Evolutionary conservation across 2,113 vertebrate species (phyloP), one percentile per base, ranked within the genome.

Genomic region (Scortum barcoo): DNA sequence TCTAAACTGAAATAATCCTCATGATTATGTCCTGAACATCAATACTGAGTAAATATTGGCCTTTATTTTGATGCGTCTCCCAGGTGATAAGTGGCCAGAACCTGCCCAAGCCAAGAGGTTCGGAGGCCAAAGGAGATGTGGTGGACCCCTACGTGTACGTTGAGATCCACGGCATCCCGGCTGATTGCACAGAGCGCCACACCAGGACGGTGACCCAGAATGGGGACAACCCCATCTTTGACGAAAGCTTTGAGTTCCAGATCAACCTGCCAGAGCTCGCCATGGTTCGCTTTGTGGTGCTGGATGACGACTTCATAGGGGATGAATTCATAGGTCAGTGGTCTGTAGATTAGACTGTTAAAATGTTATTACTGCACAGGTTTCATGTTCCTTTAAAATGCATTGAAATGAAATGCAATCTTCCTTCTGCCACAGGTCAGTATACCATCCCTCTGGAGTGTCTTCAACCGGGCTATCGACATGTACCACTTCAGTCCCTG

Each of bases 191-290:
- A 0, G 98, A 98, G 77, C 97, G 96, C 85, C 96, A 96, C 94
- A 99, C 98, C n/a, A 96, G 97, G 95, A 99, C 97, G 0, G 95
- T 99, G 86, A 95, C 95, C 72, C 97, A 99, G 87, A 98, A 98
- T 0, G 97, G 97, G 48, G 97, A 98, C 82, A 96, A 97, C 65
- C 98, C 98, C 17, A 96, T 99, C 83, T 99, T 99, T 17, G 98
- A 99, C 62, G 97, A 99, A 89, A 99, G 97, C 93, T 99, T 99
- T 86, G 97, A 99, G 92, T 98, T 98, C 91, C 97, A 99, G 75
- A 97, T 99, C 93, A 98, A 98, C 89, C 94, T 99, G 8, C 97
- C 98, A 0, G 98, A 99, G 80, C 95, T 99, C 56, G 96, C 97
- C 84, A 97, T 99, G 97, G 97, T 98, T 78, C 97, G 98, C 83